Evolutionary conservation across 2,888 invertebrate species (phyloP).

Genomic region (Apodemia duryi): DNA sequence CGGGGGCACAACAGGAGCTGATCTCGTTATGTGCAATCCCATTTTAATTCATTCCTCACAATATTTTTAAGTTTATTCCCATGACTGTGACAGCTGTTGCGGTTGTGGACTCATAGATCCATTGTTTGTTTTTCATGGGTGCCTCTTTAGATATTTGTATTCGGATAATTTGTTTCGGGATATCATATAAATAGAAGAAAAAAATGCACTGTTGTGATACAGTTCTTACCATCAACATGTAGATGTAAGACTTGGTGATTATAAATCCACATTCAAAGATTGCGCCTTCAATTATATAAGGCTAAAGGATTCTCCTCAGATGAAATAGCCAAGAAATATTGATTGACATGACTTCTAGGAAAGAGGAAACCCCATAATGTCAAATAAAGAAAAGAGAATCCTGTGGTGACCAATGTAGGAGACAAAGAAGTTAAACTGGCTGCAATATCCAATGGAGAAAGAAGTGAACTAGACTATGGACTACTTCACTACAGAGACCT

Average conservation of each 20-base stretch:
- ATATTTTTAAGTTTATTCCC: slow-evolving; percentile 35
- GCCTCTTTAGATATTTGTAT: slow-evolving; percentile 36
- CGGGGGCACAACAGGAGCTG: slow-evolving; percentile 67
- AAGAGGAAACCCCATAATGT: slow-evolving; percentile 29
- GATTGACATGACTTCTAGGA: no score
- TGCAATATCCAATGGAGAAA: background rate
- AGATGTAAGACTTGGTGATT: no score
- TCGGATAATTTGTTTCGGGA: slow-evolving; percentile 35
- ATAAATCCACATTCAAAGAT: no score
- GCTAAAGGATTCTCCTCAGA: no score
- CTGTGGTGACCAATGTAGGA: background rate
- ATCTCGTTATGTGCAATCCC: slow-evolving; percentile 65
- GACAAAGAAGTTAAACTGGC: background rate
- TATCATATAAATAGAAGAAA: background rate
- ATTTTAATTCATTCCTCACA: slow-evolving; percentile 48
- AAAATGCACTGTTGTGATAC: no score
- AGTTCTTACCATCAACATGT: no score
- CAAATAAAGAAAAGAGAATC: background rate
- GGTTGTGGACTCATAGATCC: slow-evolving; percentile 26
- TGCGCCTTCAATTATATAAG: no score
- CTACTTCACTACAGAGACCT: background rate
- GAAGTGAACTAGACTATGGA: background rate
- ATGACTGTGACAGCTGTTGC: slow-evolving; percentile 32
- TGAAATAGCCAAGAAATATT: no score
- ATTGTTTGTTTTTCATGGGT: slow-evolving; percentile 30